A percentile compares a stretch with the other conserved stretches of the same genome.
Conservation (phyloP, 2,113 vertebrate genomes). For the Gymnobelideus leadbeateri region DNA sequence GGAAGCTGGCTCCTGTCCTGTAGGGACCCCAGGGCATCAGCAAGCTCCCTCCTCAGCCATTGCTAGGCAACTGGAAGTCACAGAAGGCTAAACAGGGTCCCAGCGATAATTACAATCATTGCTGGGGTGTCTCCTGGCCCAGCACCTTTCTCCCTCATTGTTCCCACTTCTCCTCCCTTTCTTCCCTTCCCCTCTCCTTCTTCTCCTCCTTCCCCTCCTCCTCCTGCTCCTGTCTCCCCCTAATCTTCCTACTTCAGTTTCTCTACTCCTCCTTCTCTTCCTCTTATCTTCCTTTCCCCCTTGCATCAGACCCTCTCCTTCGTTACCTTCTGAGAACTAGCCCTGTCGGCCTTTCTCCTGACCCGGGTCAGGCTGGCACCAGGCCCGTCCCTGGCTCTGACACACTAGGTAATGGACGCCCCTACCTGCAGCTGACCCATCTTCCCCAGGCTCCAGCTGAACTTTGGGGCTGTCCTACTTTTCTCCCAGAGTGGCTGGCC, state of each 20-base stretch:
- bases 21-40: not conserved
- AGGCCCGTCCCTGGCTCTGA: not conserved
- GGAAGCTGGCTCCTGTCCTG: too few relatives aligned
- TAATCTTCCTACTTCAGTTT: not conserved
- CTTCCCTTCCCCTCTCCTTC: not conserved
- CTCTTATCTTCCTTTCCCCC: not conserved
- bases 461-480: constrained; percentile 35
- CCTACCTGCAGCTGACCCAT: constrained; percentile 53
- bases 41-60: not conserved
- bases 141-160: not conserved
- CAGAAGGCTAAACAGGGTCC: not conserved
- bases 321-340: not conserved
- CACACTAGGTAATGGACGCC: constrained; percentile 62
- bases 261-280: not conserved
- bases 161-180: not conserved
- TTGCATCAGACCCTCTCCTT: not conserved
- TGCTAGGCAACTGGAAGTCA: not conserved
- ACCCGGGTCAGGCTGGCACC: not conserved
- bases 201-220: not conserved
- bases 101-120: not conserved
- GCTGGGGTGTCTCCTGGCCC: not conserved
- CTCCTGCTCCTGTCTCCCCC: too few relatives aligned
- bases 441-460: constrained; percentile 36
- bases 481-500: constrained; percentile 71
- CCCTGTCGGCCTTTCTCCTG: not conserved